phyloP scores from a whole-genome alignment of 92 coral and sea anemone genomes.

The Palythoa grandis region DNA sequence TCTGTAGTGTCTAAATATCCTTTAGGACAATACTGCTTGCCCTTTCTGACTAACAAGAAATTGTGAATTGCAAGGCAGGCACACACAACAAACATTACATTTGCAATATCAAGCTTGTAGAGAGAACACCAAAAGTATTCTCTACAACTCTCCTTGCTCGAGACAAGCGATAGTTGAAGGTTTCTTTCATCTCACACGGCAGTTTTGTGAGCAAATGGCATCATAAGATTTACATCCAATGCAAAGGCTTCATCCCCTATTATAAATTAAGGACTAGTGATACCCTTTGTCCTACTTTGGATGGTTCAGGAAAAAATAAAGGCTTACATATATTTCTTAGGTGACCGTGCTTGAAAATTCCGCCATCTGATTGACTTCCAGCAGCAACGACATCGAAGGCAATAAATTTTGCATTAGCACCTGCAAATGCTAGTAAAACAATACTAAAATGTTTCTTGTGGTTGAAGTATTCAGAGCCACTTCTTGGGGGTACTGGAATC shows the following conservation, averaged over 20 bases:
- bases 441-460: constrained; percentile 35
- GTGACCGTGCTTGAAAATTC: constrained; percentile 62
- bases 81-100: constrained; percentile 58
- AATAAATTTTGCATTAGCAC: constrained; percentile 60
- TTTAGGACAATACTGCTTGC: constrained; percentile 48
- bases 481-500: too few species aligned
- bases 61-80: constrained; percentile 67
- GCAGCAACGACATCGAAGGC: constrained; percentile 50
- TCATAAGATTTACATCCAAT: constrained; percentile 60
- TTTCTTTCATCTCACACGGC: constrained; percentile 63
- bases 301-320: background rate
- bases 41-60: constrained; percentile 62
- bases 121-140: background rate
- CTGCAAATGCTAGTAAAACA: constrained; percentile 63
- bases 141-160: constrained; percentile 1
- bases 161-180: constrained; percentile 34
- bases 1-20: constrained; percentile 54
- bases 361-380: constrained; percentile 67
- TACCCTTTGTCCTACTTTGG: background rate
- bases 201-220: constrained; percentile 48
- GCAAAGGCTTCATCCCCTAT: constrained; percentile 78
- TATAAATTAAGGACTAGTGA: constrained; percentile 42
- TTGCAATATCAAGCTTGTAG: constrained; percentile 58
- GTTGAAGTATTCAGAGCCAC: too few species aligned
- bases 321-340: constrained; percentile 52